Evolutionary conservation across 2,113 vertebrate genomes (phyloP).

Genomic region (Potamarius usumacintae): DNA sequence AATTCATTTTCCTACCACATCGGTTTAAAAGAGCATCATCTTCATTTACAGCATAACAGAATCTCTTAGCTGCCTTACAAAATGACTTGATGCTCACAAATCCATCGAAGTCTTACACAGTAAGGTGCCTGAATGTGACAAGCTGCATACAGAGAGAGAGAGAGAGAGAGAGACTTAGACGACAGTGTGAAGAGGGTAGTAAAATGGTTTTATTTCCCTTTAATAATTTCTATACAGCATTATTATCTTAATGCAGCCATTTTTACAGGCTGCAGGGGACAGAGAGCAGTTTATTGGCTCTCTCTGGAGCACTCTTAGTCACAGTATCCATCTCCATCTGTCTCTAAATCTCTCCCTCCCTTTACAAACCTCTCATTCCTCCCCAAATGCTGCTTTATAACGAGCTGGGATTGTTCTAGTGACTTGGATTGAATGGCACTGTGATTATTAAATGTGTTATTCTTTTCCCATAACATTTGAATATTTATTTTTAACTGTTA

Average conservation of each 20-base stretch:
- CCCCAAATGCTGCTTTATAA: slow-evolving; percentile 36
- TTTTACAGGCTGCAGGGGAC: slow-evolving; percentile 67
- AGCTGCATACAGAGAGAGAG: background rate
- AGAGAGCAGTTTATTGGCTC: slow-evolving; percentile 64
- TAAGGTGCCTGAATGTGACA: background rate
- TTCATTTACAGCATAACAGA: slow-evolving; percentile 31
- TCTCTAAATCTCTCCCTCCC: slow-evolving; percentile 47
- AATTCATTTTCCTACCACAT: background rate
- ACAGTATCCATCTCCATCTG: slow-evolving; percentile 62
- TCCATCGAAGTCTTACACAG: slow-evolving; percentile 25
- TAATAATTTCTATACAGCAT: slow-evolving; percentile 71
- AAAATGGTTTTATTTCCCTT: slow-evolving; percentile 67
- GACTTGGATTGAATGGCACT: background rate
- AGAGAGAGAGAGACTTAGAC: background rate
- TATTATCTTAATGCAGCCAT: slow-evolving; percentile 67
- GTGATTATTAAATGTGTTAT: background rate
- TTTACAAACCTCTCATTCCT: slow-evolving; percentile 27
- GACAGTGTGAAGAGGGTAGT: slow-evolving; percentile 65
- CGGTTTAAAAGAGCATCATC: slow-evolving; percentile 36
- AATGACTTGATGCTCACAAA: slow-evolving; percentile 39
- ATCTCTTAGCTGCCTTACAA: slow-evolving; percentile 35
- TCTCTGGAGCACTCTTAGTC: slow-evolving; percentile 55
- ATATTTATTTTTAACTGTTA: background rate
- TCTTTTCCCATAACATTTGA: background rate
- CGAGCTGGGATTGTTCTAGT: slow-evolving; percentile 11